Evolutionary conservation across 2,113 vertebrate species (phyloP), one percentile per base, ranked within the genome.

Genomic region (Hippocampus guttulatus): DNA sequence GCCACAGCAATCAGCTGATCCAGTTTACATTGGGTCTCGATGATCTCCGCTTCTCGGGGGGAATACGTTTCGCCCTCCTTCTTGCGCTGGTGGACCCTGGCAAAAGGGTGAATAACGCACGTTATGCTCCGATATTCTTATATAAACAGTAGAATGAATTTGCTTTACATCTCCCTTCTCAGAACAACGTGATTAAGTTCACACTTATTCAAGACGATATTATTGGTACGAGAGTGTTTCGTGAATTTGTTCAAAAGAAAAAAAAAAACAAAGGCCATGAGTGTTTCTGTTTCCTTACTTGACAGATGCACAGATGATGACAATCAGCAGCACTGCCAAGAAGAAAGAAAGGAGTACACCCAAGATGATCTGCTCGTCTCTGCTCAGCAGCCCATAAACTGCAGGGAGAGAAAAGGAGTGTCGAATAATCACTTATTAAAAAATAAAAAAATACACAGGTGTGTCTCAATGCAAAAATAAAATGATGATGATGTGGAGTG

Each of bases 11-110:
- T 97, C 85, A 98, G 91, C 90, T 99, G 96, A 90, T 99, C 97
- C 83, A 98, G 91, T 83, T 98, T 99, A 83, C 94, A 95, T 86
- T 98, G 98, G 5, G 96, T 98, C 85, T 99, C 97, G 81, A 95
- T 94, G 79, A 97, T 96, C 92, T 99, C 97, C 65, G 96, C 97
- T 81, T 99, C 94, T 71, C 94, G 89, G 68, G 97, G 97, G 30
- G 97, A 99, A 68, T 99, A 99, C 0, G 96, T 97, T 9, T 94
- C 96, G 5, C 95, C 97, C 83, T 99, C 97, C 85, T 96, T 98
- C 88, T 99, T 95, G 79, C 93, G 97, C 84, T 95, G 95, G 62
- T 95, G 94, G 82, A 98, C 93, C 85, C 97, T 99, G 72, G 55
- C 84, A 80, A 51, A 20, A 11, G 74, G 11, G 21, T 47, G 68